These are phyloP conservation scores for Amyelois transitella DNA, from an alignment of 1,140 invertebrate genomes.

Conservation along the genomic window DNA sequence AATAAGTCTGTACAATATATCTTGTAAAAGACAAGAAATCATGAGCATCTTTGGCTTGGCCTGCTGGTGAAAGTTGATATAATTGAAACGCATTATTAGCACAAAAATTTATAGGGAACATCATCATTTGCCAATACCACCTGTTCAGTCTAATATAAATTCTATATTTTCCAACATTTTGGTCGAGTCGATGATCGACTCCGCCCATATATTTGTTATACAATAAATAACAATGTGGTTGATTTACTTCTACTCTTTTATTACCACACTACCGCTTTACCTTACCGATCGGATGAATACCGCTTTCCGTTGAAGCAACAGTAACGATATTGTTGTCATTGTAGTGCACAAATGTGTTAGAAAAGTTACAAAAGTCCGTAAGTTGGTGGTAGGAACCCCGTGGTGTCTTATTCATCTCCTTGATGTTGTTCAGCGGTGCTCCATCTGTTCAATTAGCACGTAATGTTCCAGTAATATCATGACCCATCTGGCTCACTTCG, in stretches of 20 bases:
- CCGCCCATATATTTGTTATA: slow-evolving; percentile 46
- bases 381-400: slow-evolving; percentile 13
- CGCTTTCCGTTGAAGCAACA: slow-evolving; percentile 30
- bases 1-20: slow-evolving; percentile 13
- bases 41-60: slow-evolving; percentile 4
- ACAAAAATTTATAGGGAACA: slow-evolving; percentile 33
- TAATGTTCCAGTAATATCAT: slow-evolving; percentile 16
- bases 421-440: slow-evolving; percentile 11
- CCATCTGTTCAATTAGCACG: slow-evolving; percentile 12
- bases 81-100: slow-evolving; percentile 45
- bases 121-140: slow-evolving; percentile 49
- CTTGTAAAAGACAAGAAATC: slow-evolving; percentile 13
- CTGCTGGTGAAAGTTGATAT: slow-evolving; percentile 20
- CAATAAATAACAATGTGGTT: slow-evolving; percentile 25
- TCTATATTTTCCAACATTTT: slow-evolving; percentile 44
- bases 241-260: slow-evolving; percentile 29
- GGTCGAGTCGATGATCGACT: slow-evolving; percentile 46
- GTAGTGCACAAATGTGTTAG: slow-evolving; percentile 30
- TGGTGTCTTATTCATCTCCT: slow-evolving; percentile 15
- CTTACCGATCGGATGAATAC: slow-evolving; percentile 22
- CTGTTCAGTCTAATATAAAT: slow-evolving; percentile 43
- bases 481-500: slow-evolving; percentile 10
- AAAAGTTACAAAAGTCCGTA: slow-evolving; percentile 9
- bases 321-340: slow-evolving; percentile 37
- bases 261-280: slow-evolving; percentile 30